Evolutionary conservation across 2,113 vertebrate species (phyloP).

Genomic region (Tragelaphus buxtoni): DNA sequence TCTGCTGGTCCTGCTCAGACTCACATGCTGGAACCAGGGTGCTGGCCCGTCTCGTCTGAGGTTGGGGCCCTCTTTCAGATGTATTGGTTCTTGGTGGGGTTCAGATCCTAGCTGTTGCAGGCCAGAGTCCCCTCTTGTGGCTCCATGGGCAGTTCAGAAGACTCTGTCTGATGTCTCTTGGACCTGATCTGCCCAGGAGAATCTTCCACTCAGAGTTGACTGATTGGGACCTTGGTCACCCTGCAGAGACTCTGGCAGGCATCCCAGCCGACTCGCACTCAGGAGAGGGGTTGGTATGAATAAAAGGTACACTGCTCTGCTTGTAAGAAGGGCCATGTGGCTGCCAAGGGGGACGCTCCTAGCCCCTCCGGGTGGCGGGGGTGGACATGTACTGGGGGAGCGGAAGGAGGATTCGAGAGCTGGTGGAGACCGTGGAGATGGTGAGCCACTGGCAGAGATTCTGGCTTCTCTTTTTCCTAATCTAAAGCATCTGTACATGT

Average conservation of each 20-base stretch:
- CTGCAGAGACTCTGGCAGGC: background rate
- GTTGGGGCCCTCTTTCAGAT: background rate
- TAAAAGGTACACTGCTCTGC: background rate
- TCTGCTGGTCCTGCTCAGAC: background rate
- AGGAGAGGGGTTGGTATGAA: no score
- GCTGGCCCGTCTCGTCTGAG: fast-evolving
- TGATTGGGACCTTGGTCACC: background rate
- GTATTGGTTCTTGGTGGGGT: background rate
- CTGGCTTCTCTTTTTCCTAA: background rate
- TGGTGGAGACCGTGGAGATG: fast-evolving
- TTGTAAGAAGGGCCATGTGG: background rate
- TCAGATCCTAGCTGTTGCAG: background rate
- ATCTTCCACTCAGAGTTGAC: background rate
- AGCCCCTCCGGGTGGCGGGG: background rate
- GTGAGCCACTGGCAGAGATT: background rate
- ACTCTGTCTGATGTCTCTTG: background rate
- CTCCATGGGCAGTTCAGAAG: background rate
- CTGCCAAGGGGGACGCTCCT: background rate
- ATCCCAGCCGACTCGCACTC: background rate
- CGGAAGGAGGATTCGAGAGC: background rate
- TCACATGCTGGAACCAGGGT: background rate
- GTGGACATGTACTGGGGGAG: background rate
- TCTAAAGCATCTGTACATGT: background rate
- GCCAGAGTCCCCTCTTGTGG: background rate
- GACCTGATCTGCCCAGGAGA: background rate